Conservation (phyloP, 1,140 invertebrate species). For the Drosophila sproati region DNA sequence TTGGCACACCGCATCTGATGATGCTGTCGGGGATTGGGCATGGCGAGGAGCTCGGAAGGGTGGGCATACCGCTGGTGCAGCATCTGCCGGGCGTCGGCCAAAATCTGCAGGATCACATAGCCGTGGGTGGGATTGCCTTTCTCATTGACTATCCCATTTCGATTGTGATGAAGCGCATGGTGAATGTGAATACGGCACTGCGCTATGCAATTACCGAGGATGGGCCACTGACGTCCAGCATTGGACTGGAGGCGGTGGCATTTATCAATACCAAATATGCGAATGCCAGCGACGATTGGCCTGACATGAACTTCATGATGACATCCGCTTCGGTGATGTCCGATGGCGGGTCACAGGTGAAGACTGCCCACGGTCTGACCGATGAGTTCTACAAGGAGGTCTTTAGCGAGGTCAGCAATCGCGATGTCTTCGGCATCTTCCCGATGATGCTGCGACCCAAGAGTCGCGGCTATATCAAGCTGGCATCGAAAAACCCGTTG, state of each 20-base stretch:
- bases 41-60: conserved; percentile 88
- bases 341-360: conserved; percentile 88
- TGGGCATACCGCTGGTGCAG: conserved; percentile 88
- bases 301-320: conserved; percentile 95
- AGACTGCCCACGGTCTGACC: conserved; percentile 91
- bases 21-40: conserved; percentile 95
- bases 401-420: conserved; percentile 88
- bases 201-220: conserved; percentile 91
- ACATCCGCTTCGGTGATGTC: conserved; percentile 92
- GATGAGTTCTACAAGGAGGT: conserved; percentile 92
- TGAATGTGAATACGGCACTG: conserved; percentile 91
- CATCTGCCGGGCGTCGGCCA: conserved; percentile 91
- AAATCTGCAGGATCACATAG: conserved; percentile 94
- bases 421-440: conserved; percentile 91
- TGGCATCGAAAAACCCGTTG: conserved; percentile 91
- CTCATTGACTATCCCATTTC: conserved; percentile 92
- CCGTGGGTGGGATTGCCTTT: conserved; percentile 91
- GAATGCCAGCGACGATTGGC: conserved; percentile 93
- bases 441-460: conserved; percentile 95
- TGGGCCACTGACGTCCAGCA: conserved; percentile 92
- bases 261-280: conserved; percentile 95
- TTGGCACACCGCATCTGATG: conserved; percentile 91
- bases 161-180: conserved; percentile 90
- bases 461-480: conserved; percentile 91
- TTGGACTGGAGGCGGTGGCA: conserved; percentile 93